These are phyloP conservation scores for Leptocoma aspasia DNA, from an alignment of 2,113 vertebrate genomes.

Conservation along the genomic window DNA sequence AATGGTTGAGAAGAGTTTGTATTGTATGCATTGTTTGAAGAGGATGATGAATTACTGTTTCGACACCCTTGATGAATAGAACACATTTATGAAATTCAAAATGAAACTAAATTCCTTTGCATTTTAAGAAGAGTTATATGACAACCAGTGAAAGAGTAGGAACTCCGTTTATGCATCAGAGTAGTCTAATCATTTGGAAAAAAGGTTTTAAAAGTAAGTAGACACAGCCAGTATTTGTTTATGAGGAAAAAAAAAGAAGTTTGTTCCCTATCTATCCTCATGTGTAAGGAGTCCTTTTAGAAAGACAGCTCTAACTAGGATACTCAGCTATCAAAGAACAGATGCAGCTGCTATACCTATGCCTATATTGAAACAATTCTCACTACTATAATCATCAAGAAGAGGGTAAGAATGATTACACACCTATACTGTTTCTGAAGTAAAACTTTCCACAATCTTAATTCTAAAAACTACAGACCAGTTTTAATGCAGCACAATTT, in stretches of 20 bases:
- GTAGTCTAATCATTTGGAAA: background rate
- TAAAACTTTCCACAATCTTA: background rate
- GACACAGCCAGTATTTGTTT: background rate
- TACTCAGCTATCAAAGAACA: background rate
- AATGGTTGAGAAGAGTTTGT: conserved; percentile 92
- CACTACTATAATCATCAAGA: background rate
- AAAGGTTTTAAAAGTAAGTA: background rate
- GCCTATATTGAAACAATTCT: background rate
- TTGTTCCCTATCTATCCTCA: background rate
- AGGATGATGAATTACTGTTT: conserved; percentile 86
- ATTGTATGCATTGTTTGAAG: conserved; percentile 89
- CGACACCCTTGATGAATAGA: conserved; percentile 85
- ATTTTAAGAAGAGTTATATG: conserved; percentile 48
- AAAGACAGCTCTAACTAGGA: background rate
- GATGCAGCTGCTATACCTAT: background rate
- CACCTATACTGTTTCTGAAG: background rate
- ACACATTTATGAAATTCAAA: conserved; percentile 70
- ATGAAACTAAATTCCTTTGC: conserved; percentile 60
- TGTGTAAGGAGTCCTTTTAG: background rate
- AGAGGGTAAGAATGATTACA: background rate
- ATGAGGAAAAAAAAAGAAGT: background rate
- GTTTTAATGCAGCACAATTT: background rate
- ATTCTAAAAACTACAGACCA: background rate
- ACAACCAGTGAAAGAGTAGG: conserved; percentile 39
- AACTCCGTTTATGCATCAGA: background rate